These are phyloP conservation scores for Ariopsis seemanni DNA, from an alignment of 2,113 vertebrate species.

Conservation along the genomic window DNA sequence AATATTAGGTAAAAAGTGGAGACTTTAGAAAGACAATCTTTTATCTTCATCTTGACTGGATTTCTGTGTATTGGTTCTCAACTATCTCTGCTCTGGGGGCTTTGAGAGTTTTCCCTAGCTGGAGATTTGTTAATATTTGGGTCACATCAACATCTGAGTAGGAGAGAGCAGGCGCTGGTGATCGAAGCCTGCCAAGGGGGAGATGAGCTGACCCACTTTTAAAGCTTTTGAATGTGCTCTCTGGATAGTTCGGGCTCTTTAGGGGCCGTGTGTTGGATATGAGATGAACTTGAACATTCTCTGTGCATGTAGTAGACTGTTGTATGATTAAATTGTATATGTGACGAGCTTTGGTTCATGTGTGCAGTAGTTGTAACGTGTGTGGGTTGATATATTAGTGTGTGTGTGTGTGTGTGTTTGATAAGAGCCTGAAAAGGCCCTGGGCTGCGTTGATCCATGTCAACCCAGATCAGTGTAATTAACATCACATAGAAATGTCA, in stretches of 20 bases:
- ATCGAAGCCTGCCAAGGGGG: conserved; percentile 33
- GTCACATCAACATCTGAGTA: conserved; percentile 35
- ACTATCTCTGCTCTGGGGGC: conserved; percentile 20
- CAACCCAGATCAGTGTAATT: conserved; percentile 71
- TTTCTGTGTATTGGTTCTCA: neutral
- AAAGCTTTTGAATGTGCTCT: conserved; percentile 48
- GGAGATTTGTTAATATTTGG: conserved; percentile 50
- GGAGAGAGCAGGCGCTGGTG: conserved; percentile 15
- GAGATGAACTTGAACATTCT: conserved; percentile 18
- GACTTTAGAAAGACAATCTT: conserved; percentile 26
- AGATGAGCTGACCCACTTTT: conserved; percentile 58
- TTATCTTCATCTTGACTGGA: conserved; percentile 19
- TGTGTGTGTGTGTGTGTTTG: conserved; percentile 53
- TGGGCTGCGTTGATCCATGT: conserved; percentile 57
- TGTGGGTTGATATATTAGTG: conserved; percentile 34
- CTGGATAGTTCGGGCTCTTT: conserved; percentile 50
- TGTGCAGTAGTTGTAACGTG: conserved; percentile 32
- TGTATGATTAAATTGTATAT: neutral
- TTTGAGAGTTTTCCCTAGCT: conserved; percentile 15
- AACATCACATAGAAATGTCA: conserved; percentile 64
- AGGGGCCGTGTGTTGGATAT: conserved; percentile 30
- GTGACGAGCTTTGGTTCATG: neutral
- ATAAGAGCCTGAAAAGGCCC: conserved; percentile 62
- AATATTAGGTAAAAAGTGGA: neutral
- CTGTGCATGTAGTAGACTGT: neutral